A percentile compares a stretch with the other conserved stretches of the same genome.
Conservation (phyloP, 1,140 invertebrate species). For the Littorina saxatilis region DNA sequence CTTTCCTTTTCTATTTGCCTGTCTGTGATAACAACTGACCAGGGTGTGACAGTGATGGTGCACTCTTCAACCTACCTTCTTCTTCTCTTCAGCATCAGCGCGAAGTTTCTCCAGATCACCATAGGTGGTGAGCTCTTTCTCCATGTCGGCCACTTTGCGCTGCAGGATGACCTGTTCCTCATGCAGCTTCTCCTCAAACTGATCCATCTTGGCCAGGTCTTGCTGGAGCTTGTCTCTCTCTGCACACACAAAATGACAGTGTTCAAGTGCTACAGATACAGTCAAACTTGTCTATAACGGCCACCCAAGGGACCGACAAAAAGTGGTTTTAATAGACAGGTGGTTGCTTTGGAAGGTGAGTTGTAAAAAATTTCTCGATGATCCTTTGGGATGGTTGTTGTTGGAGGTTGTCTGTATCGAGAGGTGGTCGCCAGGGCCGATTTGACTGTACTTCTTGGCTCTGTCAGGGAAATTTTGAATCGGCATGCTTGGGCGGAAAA, state of each 20-base stretch:
- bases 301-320: too few species aligned
- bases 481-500: too few species aligned
- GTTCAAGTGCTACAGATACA: neutral
- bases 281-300: neutral
- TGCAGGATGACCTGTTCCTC: slow-evolving; percentile 77
- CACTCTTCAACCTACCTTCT: slow-evolving; percentile 71
- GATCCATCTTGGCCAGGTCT: slow-evolving; percentile 78
- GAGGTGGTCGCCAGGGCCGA: too few species aligned
- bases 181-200: slow-evolving; percentile 79
- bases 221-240: slow-evolving; percentile 78
- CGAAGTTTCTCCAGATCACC: slow-evolving; percentile 77
- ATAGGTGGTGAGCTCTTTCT: slow-evolving; percentile 76
- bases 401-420: too few species aligned
- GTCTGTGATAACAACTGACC: too few species aligned
- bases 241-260: slow-evolving; percentile 34
- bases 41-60: too few species aligned
- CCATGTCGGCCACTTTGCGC: slow-evolving; percentile 77
- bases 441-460: too few species aligned
- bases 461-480: too few species aligned
- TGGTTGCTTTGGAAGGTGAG: too few species aligned
- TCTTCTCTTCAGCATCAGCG: slow-evolving; percentile 76
- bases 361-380: too few species aligned
- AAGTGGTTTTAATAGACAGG: slow-evolving; percentile 10
- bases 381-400: too few species aligned
- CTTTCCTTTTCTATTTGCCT: too few species aligned